Percentiles rank a stretch among this genome's conserved stretches.
Evolutionary conservation across 2,797 vertebrate species (phyloP).

Genomic region (Gymnodraco acuticeps): DNA sequence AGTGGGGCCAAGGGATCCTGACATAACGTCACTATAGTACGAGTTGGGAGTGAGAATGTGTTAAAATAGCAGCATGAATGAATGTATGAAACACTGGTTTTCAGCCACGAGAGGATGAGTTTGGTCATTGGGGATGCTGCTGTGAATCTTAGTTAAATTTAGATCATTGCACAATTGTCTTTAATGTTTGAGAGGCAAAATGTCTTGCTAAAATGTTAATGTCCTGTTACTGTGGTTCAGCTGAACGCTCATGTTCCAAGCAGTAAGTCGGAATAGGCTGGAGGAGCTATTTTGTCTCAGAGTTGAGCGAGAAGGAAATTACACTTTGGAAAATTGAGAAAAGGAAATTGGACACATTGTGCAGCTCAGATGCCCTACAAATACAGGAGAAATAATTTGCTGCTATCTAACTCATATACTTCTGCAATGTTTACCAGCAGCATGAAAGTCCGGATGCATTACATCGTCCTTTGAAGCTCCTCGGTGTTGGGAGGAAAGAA

Average conservation of each 20-base stretch:
- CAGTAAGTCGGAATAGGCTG: conserved; percentile 31
- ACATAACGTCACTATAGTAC: no score
- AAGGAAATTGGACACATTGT: conserved; percentile 55
- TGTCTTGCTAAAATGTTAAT: conserved; percentile 39
- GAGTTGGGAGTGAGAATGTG: no score
- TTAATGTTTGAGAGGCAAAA: conserved; percentile 14
- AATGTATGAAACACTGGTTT: neutral
- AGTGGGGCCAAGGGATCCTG: no score
- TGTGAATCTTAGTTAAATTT: conserved; percentile 26
- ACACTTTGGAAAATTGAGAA: conserved; percentile 49
- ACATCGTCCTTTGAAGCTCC: conserved; percentile 26
- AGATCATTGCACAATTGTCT: conserved; percentile 8
- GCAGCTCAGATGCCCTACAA: conserved; percentile 30
- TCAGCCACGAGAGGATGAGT: neutral
- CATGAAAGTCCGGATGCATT: conserved; percentile 41
- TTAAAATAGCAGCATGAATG: conserved; percentile 25
- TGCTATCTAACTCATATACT: conserved; percentile 25
- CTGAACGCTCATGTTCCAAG: conserved; percentile 22
- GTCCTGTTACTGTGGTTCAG: conserved; percentile 27
- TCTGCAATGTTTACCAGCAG: conserved; percentile 46
- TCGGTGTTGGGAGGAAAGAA: conserved; percentile 42
- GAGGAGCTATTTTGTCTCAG: conserved; percentile 17
- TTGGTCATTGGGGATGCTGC: neutral
- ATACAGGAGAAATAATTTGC: conserved; percentile 48
- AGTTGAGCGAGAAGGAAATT: conserved; percentile 44